These are phyloP conservation scores for Drosophila grimshawi DNA, from an alignment of 1,140 invertebrate species.

Conservation along the genomic window DNA sequence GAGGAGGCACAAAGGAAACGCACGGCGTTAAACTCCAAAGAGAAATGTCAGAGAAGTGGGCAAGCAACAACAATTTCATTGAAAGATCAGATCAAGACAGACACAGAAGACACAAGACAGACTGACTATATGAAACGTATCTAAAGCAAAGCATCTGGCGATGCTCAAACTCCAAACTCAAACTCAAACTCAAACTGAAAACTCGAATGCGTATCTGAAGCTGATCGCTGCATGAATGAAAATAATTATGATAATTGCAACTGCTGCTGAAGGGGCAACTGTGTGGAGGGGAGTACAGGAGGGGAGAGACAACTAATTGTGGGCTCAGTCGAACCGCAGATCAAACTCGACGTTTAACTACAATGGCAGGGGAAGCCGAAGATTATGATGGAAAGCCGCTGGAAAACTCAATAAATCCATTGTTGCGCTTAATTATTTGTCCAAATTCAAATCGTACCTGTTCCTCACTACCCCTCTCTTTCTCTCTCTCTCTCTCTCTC, in stretches of 20 bases:
- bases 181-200: conserved; percentile 33
- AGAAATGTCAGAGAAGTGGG: conserved; percentile 12
- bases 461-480: not conserved
- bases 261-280: conserved; percentile 39
- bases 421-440: conserved; percentile 80
- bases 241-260: conserved; percentile 83
- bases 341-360: conserved; percentile 40
- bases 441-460: conserved; percentile 79
- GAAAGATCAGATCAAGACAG: conserved; percentile 33
- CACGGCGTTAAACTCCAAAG: conserved; percentile 45
- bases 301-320: conserved; percentile 65
- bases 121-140: conserved; percentile 43
- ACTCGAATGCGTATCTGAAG: conserved; percentile 34
- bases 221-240: conserved; percentile 74
- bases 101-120: conserved; percentile 1
- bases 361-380: not conserved
- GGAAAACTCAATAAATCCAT: conserved; percentile 78
- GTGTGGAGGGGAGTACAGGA: not conserved
- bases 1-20: conserved; percentile 51
- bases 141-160: conserved; percentile 58
- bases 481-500: not conserved
- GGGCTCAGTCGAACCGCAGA: conserved; percentile 68
- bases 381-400: not conserved
- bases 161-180: conserved; percentile 7
- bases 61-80: conserved; percentile 45